These are phyloP conservation scores for Meteorus sp. DNA, from an alignment of 1,140 invertebrate genomes.

Conservation along the genomic window DNA sequence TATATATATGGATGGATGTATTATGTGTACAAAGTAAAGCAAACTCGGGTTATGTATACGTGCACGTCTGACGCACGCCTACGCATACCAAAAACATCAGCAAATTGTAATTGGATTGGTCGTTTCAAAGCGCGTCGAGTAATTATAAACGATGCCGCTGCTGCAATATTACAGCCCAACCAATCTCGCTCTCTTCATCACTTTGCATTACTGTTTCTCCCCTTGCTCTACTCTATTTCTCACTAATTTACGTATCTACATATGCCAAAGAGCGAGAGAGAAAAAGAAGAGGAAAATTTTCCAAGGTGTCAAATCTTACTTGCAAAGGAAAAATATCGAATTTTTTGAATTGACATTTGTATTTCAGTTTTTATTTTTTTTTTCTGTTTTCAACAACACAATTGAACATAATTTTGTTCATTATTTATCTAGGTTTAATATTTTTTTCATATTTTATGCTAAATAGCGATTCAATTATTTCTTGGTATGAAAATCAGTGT, in stretches of 20 bases:
- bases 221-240: conserved; percentile 30
- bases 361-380: no score
- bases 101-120: conserved; percentile 33
- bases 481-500: no score
- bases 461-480: no score
- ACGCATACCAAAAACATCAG: conserved; percentile 8
- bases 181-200: not conserved
- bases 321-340: no score
- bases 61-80: conserved; percentile 12
- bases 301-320: no score
- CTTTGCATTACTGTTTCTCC: conserved; percentile 13
- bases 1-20: not conserved
- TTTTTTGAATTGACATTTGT: no score
- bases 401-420: no score
- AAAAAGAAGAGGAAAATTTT: no score
- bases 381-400: no score
- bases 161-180: conserved; percentile 9
- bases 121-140: conserved; percentile 33
- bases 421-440: no score
- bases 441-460: no score
- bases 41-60: not conserved
- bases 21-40: not conserved
- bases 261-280: no score
- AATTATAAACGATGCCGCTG: conserved; percentile 34
- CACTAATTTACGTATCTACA: conserved; percentile 24